phyloP scores from a whole-genome alignment of 2,113 vertebrate species.

The Myanophis thanlyinensis region DNA sequence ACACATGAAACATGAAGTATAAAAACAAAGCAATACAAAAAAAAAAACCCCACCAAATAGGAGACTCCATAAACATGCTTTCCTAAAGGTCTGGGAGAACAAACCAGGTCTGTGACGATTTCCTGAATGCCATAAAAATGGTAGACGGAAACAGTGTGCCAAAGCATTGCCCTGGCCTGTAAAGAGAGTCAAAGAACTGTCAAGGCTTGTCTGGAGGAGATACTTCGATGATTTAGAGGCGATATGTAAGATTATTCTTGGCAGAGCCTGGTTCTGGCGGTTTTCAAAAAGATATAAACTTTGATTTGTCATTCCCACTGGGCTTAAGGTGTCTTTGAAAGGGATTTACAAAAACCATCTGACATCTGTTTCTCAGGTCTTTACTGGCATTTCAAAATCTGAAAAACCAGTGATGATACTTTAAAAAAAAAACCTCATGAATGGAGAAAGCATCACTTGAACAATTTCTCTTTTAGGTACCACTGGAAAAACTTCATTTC shows the following conservation, averaged over 20 bases:
- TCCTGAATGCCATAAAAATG: neutral
- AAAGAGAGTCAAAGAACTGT: constrained; percentile 47
- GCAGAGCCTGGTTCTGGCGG: constrained; percentile 50
- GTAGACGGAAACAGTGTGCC: accelerated
- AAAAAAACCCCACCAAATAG: neutral
- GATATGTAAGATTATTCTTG: constrained; percentile 52
- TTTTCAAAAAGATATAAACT: constrained; percentile 47
- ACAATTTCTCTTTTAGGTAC: constrained; percentile 5
- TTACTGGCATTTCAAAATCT: constrained; percentile 33
- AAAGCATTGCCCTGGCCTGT: constrained; percentile 32
- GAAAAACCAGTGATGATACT: constrained; percentile 13
- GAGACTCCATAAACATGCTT: neutral
- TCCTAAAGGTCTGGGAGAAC: neutral
- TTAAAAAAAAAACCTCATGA: constrained; percentile 4
- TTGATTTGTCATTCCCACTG: constrained; percentile 54
- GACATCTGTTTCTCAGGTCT: constrained; percentile 40
- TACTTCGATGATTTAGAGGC: constrained; percentile 63
- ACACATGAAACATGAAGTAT: neutral
- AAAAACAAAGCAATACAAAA: neutral
- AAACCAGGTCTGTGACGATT: neutral
- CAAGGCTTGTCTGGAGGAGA: constrained; percentile 49
- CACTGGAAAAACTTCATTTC: neutral
- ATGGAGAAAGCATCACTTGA: neutral
- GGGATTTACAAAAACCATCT: constrained; percentile 42
- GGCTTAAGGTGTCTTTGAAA: constrained; percentile 58